Evolutionary conservation across 2,888 invertebrate species (phyloP).

Genomic region (Acheta domesticus): DNA sequence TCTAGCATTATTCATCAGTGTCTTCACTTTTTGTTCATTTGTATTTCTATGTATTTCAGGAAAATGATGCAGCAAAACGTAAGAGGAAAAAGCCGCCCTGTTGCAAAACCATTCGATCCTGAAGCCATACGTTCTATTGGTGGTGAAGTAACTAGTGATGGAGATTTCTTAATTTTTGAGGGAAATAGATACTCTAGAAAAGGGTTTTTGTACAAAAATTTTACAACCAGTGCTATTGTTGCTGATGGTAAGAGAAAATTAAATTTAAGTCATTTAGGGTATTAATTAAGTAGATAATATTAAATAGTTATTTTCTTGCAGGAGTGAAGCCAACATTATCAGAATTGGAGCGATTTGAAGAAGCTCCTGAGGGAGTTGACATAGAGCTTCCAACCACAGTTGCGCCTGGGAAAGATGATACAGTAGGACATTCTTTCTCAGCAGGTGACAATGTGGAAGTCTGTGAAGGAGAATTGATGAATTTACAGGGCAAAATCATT

Average conservation of each 20-base stretch:
- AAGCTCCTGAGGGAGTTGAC: slow-evolving; percentile 84
- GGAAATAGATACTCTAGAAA: slow-evolving; percentile 69
- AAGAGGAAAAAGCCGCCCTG: slow-evolving; percentile 85
- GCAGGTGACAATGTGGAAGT: slow-evolving; percentile 98
- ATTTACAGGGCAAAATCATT: slow-evolving; percentile 92
- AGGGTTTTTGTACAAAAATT: slow-evolving; percentile 92
- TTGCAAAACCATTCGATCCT: slow-evolving; percentile 91
- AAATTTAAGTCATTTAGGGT: background rate
- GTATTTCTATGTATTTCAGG: slow-evolving; percentile 47
- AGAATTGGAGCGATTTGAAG: slow-evolving; percentile 92
- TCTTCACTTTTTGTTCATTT: background rate
- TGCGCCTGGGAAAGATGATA: slow-evolving; percentile 63
- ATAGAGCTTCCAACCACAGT: slow-evolving; percentile 66
- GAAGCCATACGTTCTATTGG: slow-evolving; percentile 92
- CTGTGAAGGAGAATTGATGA: slow-evolving; percentile 91
- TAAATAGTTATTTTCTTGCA: slow-evolving; percentile 33
- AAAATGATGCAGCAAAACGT: slow-evolving; percentile 80
- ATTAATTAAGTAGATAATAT: no score
- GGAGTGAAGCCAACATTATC: slow-evolving; percentile 89
- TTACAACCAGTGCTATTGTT: slow-evolving; percentile 91
- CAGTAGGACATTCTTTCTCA: slow-evolving; percentile 78
- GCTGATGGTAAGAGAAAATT: slow-evolving; percentile 61
- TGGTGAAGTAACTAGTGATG: slow-evolving; percentile 93
- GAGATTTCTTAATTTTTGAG: slow-evolving; percentile 95
- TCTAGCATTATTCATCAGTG: background rate